These are phyloP conservation scores for Camponotus vicinus DNA, from an alignment of 1,140 invertebrate genomes.

Conservation along the genomic window DNA sequence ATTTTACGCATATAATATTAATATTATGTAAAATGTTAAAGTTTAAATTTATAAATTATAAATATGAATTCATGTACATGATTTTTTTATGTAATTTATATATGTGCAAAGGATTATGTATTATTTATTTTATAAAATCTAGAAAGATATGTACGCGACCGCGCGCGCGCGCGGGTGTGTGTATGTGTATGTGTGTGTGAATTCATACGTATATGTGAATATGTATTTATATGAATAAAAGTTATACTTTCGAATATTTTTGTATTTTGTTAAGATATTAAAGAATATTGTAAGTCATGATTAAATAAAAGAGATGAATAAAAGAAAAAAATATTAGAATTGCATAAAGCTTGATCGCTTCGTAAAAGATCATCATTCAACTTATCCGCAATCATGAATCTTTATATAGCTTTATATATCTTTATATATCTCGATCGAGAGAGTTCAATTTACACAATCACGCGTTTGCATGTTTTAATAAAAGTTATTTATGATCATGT, in stretches of 20 bases:
- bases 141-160: no score
- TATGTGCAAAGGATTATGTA: no score
- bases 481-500: constrained; percentile 18
- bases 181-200: no score
- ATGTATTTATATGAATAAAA: background rate
- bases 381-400: background rate
- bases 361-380: background rate
- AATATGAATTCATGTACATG: no score
- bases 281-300: background rate
- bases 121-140: no score
- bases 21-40: no score
- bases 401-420: constrained; percentile 1
- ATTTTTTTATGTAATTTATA: no score
- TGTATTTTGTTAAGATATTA: background rate
- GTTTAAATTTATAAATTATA: no score
- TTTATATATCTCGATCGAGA: background rate
- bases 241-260: background rate
- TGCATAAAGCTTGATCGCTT: background rate
- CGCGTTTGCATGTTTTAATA: background rate
- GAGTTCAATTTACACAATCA: constrained; percentile 24
- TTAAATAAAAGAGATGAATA: background rate
- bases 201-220: no score
- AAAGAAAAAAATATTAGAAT: background rate
- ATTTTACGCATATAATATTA: no score
- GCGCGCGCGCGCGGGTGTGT: no score